phyloP scores from a whole-genome alignment of 2,797 vertebrate species.

The Macrochelys suwanniensis region DNA sequence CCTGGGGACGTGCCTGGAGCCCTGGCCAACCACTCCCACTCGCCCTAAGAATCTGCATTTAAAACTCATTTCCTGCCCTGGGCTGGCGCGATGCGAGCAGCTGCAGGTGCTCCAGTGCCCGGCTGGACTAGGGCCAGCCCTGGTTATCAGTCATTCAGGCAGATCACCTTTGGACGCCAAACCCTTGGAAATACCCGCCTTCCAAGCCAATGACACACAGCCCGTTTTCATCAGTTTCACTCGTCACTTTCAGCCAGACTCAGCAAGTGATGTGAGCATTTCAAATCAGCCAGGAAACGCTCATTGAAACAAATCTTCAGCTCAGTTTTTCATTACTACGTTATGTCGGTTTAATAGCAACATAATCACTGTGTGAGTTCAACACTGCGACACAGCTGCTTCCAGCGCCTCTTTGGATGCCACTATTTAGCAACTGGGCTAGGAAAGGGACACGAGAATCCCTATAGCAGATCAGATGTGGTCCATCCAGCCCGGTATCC shows the following conservation, averaged over 20 bases:
- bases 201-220: neutral
- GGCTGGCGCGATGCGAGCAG: neutral
- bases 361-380: neutral
- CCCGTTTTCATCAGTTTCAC: neutral
- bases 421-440: no score
- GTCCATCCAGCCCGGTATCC: no score
- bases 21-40: neutral
- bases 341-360: neutral
- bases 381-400: neutral
- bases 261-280: neutral
- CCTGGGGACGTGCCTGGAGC: neutral
- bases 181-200: neutral
- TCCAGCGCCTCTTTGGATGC: no score
- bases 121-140: neutral
- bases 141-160: neutral
- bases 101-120: neutral
- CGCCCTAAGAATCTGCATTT: neutral
- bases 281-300: neutral
- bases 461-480: no score
- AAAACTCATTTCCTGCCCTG: neutral
- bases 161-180: neutral
- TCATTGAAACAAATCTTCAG: conserved; percentile 2
- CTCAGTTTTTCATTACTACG: neutral
- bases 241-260: conserved; percentile 41
- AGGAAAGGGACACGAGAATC: no score